phyloP scores from a whole-genome alignment of 2,113 vertebrate species.

The Sapayoa aenigma region DNA sequence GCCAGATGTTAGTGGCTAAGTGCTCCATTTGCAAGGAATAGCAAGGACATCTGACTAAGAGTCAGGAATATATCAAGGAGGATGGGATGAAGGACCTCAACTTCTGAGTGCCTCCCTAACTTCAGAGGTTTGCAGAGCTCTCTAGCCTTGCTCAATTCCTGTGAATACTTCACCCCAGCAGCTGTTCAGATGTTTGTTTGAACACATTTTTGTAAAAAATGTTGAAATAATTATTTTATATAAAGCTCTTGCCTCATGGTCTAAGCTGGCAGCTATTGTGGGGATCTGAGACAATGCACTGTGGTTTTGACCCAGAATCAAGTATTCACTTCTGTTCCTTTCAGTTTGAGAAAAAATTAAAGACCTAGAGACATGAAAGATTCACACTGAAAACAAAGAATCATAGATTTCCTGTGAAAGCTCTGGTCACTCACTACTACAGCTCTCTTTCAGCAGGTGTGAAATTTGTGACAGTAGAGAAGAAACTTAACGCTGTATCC shows the following conservation, averaged over 20 bases:
- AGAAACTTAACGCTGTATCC: neutral
- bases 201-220: neutral
- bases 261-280: neutral
- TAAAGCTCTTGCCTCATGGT: constrained; percentile 14
- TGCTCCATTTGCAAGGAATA: neutral
- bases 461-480: neutral
- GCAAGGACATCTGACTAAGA: neutral
- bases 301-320: constrained; percentile 38
- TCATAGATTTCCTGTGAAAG: neutral
- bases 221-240: constrained; percentile 14
- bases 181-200: constrained; percentile 1
- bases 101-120: neutral
- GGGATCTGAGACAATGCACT: neutral
- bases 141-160: neutral
- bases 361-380: neutral
- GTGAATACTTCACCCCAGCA: neutral
- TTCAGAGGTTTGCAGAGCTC: neutral
- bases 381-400: neutral
- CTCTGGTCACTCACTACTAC: neutral
- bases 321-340: neutral
- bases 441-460: neutral
- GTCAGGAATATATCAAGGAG: neutral
- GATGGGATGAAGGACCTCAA: neutral
- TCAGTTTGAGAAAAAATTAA: neutral
- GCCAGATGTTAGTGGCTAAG: neutral